Evolutionary conservation across 1,140 invertebrate species (phyloP).

Genomic region (Bombus sibiricus): DNA sequence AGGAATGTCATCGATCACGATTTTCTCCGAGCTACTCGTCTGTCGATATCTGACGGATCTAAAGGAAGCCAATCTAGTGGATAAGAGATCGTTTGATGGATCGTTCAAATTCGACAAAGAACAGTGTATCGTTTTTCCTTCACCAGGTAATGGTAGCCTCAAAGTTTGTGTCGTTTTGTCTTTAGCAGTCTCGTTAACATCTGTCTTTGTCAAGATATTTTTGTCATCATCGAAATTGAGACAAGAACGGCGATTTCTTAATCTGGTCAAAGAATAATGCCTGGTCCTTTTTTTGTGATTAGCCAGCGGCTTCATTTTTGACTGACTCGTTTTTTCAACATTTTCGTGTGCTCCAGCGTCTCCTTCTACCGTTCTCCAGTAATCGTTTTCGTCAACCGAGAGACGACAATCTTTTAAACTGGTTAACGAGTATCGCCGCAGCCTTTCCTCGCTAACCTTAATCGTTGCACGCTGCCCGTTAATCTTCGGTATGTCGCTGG

Average conservation of each 20-base stretch:
- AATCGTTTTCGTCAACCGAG: constrained; percentile 34
- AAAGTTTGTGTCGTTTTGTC: constrained; percentile 32
- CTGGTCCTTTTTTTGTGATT: constrained; percentile 16
- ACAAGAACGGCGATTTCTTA: constrained; percentile 21
- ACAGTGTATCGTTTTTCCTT: constrained; percentile 64
- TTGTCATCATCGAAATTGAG: constrained; percentile 15
- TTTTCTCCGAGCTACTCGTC: constrained; percentile 56
- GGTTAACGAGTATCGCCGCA: constrained; percentile 33
- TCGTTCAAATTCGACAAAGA: constrained; percentile 73
- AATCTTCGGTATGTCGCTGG: neutral
- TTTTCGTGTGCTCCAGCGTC: neutral
- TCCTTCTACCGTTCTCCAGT: neutral
- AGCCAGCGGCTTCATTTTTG: constrained; percentile 10
- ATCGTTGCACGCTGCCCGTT: neutral
- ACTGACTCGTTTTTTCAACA: neutral
- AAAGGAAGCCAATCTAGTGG: constrained; percentile 66
- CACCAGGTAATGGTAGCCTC: constrained; percentile 7
- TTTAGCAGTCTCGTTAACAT: constrained; percentile 8
- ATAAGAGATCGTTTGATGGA: constrained; percentile 56
- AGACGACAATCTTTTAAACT: constrained; percentile 25
- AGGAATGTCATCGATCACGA: constrained; percentile 32
- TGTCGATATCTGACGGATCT: constrained; percentile 60
- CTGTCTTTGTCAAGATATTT: neutral
- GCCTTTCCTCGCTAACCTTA: neutral
- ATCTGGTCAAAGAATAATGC: constrained; percentile 33